These are phyloP conservation scores for Tapirus indicus DNA, from an alignment of 2,797 vertebrate genomes.

Conservation along the genomic window DNA sequence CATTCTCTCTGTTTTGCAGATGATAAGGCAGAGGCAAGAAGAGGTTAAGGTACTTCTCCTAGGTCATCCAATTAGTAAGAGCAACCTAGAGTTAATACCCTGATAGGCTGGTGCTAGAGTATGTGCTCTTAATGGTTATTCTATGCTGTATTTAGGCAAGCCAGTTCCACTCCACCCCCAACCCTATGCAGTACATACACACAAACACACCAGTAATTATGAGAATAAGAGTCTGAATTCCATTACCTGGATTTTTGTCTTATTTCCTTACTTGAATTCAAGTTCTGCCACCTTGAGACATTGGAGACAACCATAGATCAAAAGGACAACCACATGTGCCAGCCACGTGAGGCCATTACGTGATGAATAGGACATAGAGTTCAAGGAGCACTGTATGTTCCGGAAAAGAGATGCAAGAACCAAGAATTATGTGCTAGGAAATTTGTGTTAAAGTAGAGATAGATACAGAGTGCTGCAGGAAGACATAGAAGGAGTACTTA, in stretches of 20 bases:
- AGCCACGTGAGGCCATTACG: neutral
- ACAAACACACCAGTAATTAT: neutral
- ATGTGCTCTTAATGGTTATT: neutral
- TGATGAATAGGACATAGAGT: neutral
- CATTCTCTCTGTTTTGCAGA: neutral
- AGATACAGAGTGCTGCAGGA: neutral
- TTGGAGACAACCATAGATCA: neutral
- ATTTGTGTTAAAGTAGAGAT: constrained; percentile 23
- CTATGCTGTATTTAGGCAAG: neutral
- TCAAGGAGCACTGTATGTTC: neutral
- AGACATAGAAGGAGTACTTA: neutral
- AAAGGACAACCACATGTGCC: neutral
- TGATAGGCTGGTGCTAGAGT: neutral
- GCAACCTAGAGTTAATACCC: neutral
- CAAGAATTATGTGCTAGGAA: neutral
- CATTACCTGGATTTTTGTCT: neutral
- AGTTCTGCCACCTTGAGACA: constrained; percentile 6
- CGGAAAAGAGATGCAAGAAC: neutral
- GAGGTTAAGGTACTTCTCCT: neutral
- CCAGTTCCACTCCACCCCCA: neutral
- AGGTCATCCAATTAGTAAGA: neutral
- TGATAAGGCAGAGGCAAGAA: neutral
- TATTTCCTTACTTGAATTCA: constrained; percentile 32
- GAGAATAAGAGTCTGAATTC: neutral
- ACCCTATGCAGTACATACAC: neutral